phyloP scores from a whole-genome alignment of 2,888 invertebrate genomes.

The Pandemis cinnamomeana region DNA sequence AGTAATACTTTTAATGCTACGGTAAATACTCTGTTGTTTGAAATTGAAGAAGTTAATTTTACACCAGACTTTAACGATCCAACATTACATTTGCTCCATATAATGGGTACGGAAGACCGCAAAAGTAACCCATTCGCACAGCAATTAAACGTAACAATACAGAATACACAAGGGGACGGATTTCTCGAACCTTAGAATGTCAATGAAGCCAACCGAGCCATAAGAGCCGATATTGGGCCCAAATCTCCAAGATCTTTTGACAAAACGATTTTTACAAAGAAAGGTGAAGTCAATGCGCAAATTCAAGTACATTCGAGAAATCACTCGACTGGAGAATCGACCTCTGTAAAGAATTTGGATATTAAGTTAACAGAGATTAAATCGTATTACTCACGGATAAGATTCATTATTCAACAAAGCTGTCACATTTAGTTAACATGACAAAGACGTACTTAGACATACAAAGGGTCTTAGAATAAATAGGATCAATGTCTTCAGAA shows the following conservation, averaged over 20 bases:
- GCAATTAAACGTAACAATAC: conserved; percentile 7
- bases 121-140: background rate
- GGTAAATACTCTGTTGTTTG: background rate
- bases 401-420: conserved; percentile 35
- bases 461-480: conserved; percentile 40
- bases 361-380: conserved; percentile 33
- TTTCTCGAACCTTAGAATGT: conserved; percentile 9
- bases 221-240: conserved; percentile 23
- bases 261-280: conserved; percentile 41
- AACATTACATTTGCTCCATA: background rate
- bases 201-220: conserved; percentile 33
- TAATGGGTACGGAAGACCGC: background rate
- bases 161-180: conserved; percentile 4
- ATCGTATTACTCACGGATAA: conserved; percentile 35
- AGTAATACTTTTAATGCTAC: conserved; percentile 20
- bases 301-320: conserved; percentile 35
- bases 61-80: background rate
- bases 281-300: conserved; percentile 38
- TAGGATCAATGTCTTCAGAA: conserved; percentile 37
- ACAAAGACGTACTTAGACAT: conserved; percentile 40
- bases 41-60: conserved; percentile 1
- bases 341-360: conserved; percentile 26
- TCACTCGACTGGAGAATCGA: conserved; percentile 34
- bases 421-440: conserved; percentile 38
- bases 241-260: conserved; percentile 35